These are phyloP conservation scores for Resseliella maxima DNA, from an alignment of 2,888 invertebrate species.

Conservation along the genomic window DNA sequence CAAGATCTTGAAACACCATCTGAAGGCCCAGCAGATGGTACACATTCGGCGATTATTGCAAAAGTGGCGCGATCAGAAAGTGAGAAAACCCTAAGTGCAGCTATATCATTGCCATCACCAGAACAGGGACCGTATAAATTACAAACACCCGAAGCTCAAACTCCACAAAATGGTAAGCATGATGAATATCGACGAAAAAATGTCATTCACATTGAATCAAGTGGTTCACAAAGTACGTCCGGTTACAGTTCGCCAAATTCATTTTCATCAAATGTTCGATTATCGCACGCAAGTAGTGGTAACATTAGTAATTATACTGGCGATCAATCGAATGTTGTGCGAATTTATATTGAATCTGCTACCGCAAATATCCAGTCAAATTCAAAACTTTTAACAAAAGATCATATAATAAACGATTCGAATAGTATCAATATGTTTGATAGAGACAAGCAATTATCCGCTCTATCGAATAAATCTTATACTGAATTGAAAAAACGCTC, in stretches of 20 bases:
- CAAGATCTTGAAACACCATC: slow-evolving; percentile 69
- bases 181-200: slow-evolving; percentile 59
- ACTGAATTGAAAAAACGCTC: slow-evolving; percentile 63
- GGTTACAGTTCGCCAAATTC: slow-evolving; percentile 69
- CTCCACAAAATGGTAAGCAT: slow-evolving; percentile 60
- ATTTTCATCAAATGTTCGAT: slow-evolving; percentile 63
- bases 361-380: not conserved
- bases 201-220: slow-evolving; percentile 58
- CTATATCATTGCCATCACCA: slow-evolving; percentile 65
- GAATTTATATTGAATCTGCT: slow-evolving; percentile 37
- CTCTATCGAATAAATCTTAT: slow-evolving; percentile 61
- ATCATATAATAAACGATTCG: not conserved
- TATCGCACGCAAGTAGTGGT: not conserved
- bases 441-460: not conserved
- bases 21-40: slow-evolving; percentile 28
- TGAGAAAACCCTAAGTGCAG: slow-evolving; percentile 68
- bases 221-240: slow-evolving; percentile 69
- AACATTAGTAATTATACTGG: slow-evolving; percentile 59
- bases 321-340: slow-evolving; percentile 60
- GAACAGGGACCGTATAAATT: slow-evolving; percentile 14
- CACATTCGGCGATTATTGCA: not conserved
- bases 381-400: not conserved
- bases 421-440: slow-evolving; percentile 58
- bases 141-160: slow-evolving; percentile 36
- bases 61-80: slow-evolving; percentile 61